Evolutionary conservation across 2,888 invertebrate genomes (phyloP).

Genomic region (Tanytarsus gracilentus): DNA sequence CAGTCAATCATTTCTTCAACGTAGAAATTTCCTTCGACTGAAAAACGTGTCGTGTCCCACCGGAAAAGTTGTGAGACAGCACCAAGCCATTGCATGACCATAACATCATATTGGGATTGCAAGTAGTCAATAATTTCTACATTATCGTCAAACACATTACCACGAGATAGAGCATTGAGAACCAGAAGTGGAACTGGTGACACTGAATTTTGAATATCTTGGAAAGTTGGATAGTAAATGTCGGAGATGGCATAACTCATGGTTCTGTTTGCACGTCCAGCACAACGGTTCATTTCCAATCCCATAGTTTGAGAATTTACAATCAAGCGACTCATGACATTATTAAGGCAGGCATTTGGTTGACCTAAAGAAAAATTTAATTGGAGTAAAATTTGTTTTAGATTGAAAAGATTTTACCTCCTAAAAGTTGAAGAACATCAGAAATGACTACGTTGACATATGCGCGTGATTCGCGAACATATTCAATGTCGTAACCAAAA

Average conservation of each 20-base stretch:
- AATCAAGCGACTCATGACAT: background rate
- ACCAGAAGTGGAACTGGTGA: conserved; percentile 6
- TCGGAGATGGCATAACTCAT: background rate
- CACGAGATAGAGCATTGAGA: conserved; percentile 3
- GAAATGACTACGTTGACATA: background rate
- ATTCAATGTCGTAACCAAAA: conserved; percentile 13
- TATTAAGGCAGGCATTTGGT: conserved; percentile 8
- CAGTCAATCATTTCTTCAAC: conserved; percentile 16
- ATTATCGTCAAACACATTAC: conserved; percentile 20
- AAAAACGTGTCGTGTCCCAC: conserved; percentile 17
- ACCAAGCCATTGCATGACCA: background rate
- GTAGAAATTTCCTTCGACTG: conserved; percentile 14
- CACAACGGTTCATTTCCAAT: background rate
- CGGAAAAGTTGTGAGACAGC: conserved; percentile 17
- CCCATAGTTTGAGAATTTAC: background rate
- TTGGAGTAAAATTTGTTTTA: no score
- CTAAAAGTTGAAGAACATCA: background rate
- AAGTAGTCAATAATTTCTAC: conserved; percentile 18
- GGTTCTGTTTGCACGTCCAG: conserved; percentile 7
- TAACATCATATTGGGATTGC: background rate
- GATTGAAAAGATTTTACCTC: no score
- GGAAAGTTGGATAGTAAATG: conserved; percentile 20
- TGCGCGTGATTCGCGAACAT: no score
- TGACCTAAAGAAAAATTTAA: no score
- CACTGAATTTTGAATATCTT: background rate